Base-by-base conservation (phyloP, 1,140 invertebrate species). In the Nasonia giraulti region DNA sequence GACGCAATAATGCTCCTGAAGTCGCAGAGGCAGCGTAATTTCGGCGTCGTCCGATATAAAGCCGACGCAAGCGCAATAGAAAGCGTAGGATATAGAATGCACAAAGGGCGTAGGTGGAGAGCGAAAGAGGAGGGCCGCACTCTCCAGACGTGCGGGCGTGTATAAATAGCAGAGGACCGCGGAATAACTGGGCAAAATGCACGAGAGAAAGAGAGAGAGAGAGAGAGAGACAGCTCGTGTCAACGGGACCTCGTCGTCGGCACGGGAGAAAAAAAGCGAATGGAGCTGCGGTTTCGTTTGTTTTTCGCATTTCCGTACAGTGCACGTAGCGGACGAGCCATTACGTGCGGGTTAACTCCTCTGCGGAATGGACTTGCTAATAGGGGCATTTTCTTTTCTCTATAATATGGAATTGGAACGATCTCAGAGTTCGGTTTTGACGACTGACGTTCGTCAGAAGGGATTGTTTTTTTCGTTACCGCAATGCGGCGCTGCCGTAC, bases 1-100 rank as follows among this genome's bases (percentile, higher is more conserved):
- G 77, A 66, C 77, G 77, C 77, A 66, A 79, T 79, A 79, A 66
- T 77, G 44, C 40, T 14, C 40, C 40, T 14, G 8, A 2, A 37
- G 17, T 2, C 40, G 8, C 44, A 2, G 20, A 55, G n/a, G 12
- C 44, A 31, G 27, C 27, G 50, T 79, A 62, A 66, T 66, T 79
- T 79, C 55, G 47, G 55, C 74, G 74, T 40, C 74, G 74, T 40
- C 44, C 40, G 74, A 76, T 76, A 76, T 47, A 20, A 37, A 74
- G 33, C 31, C 71, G 27, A 47, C 20, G 74, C 40, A 27, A 20
- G 20, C 74, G n/a, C n/a, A 7, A n/a, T 2, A 37, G 17, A 37
- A 17, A 74, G 23, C 33, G 17, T 10, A 33, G 11, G 69, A 62
- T 62, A 62, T 62, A 62, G 40, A 44, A 62, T 62, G 55, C 68